These are phyloP conservation scores for Melanophora roralis DNA, from an alignment of 2,888 invertebrate genomes.

Conservation along the genomic window DNA sequence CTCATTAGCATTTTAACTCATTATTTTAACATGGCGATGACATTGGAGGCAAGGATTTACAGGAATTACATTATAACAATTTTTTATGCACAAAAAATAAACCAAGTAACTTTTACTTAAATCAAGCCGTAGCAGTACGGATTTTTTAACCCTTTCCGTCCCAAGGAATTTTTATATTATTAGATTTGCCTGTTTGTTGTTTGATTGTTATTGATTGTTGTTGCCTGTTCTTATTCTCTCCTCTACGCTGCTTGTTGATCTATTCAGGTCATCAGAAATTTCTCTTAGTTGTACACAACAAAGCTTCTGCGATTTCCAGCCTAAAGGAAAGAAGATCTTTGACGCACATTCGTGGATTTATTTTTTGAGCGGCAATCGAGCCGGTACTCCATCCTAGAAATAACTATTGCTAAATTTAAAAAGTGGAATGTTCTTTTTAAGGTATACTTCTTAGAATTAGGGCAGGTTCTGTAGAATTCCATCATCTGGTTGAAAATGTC, in stretches of 20 bases:
- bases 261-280: conserved; percentile 2
- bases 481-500: no score
- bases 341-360: conserved; percentile 1
- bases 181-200: conserved; percentile 28
- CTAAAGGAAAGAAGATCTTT: conserved; percentile 5
- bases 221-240: background rate
- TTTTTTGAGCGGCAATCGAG: conserved; percentile 6
- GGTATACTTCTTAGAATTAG: no score
- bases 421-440: no score
- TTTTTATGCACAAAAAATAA: no score
- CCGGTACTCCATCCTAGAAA: background rate
- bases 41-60: no score
- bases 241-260: background rate
- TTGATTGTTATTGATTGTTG: conserved; percentile 26
- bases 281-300: background rate
- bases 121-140: no score
- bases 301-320: conserved; percentile 24
- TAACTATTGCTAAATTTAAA: no score
- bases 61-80: no score
- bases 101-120: no score
- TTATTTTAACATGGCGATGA: no score
- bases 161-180: conserved; percentile 20
- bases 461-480: no score
- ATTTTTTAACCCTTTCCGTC: conserved; percentile 28
- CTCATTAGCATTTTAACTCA: no score